phyloP scores from a whole-genome alignment of 2,888 invertebrate genomes.

The Arenicola marina region DNA sequence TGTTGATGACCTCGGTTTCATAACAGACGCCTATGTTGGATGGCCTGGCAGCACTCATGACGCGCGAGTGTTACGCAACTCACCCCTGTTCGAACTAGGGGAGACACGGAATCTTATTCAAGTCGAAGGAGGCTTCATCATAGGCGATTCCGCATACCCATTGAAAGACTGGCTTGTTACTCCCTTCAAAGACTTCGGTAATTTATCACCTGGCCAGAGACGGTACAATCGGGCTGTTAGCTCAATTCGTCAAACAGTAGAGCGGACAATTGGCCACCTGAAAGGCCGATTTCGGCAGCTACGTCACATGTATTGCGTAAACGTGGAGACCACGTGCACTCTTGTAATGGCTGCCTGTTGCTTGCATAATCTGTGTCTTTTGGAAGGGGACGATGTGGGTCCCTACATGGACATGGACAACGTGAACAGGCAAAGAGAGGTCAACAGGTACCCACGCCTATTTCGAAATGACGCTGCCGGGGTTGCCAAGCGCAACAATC shows the following conservation, averaged over 20 bases:
- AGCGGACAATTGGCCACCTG: slow-evolving; percentile 23
- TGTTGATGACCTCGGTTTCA: not conserved
- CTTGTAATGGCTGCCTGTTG: slow-evolving; percentile 16
- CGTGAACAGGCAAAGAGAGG: too few species aligned
- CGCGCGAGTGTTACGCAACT: slow-evolving; percentile 31
- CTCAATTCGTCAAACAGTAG: slow-evolving; percentile 16
- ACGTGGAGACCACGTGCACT: not conserved
- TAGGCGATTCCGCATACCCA: slow-evolving; percentile 32
- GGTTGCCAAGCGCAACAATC: too few species aligned
- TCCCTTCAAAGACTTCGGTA: slow-evolving; percentile 26
- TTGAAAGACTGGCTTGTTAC: slow-evolving; percentile 17
- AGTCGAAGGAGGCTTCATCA: slow-evolving; percentile 2
- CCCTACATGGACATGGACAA: slow-evolving; percentile 36
- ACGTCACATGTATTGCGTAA: slow-evolving; percentile 5
- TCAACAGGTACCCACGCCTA: too few species aligned
- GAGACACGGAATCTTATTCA: not conserved
- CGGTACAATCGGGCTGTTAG: slow-evolving; percentile 17
- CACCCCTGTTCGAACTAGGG: slow-evolving; percentile 11
- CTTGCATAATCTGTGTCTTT: slow-evolving; percentile 15
- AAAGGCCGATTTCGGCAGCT: slow-evolving; percentile 7
- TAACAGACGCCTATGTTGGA: slow-evolving; percentile 27
- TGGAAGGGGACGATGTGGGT: slow-evolving; percentile 12
- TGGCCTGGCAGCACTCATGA: slow-evolving; percentile 34
- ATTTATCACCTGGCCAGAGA: slow-evolving; percentile 17
- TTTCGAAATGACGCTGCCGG: too few species aligned